A percentile compares a stretch with the other conserved stretches of the same genome.
phyloP scores from a whole-genome alignment of 2,888 invertebrate species.

The Tridacna gigas region DNA sequence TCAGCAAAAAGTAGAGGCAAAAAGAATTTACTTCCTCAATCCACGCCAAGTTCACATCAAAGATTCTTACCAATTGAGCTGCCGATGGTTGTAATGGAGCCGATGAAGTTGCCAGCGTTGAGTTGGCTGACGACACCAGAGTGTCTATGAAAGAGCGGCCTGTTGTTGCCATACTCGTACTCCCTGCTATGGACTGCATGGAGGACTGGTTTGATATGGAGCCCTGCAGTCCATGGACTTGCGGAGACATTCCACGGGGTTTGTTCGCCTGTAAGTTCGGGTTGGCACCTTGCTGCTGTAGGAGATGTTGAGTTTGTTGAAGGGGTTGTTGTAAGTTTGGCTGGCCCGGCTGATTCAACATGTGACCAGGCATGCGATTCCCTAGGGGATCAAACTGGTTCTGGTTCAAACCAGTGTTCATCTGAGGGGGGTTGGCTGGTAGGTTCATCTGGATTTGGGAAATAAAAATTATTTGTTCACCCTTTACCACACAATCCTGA shows the following conservation, averaged over 20 bases:
- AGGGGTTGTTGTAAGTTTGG: slow-evolving; percentile 30
- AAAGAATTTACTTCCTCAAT: too few relatives aligned
- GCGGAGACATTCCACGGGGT: slow-evolving; percentile 54
- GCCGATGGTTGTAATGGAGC: slow-evolving; percentile 33
- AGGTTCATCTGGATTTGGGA: slow-evolving; percentile 48
- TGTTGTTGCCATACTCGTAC: slow-evolving; percentile 47
- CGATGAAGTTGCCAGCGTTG: slow-evolving; percentile 42
- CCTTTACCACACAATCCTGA: too few relatives aligned
- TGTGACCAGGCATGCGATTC: slow-evolving; percentile 54
- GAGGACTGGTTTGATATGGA: slow-evolving; percentile 40
- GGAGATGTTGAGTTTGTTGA: slow-evolving; percentile 41
- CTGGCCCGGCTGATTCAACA: slow-evolving; percentile 43
- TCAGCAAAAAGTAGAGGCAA: too few relatives aligned
- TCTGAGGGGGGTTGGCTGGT: slow-evolving; percentile 57
- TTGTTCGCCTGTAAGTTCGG: slow-evolving; percentile 51
- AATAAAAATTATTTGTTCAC: too few relatives aligned
- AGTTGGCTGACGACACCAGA: slow-evolving; percentile 44
- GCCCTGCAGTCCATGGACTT: slow-evolving; percentile 41
- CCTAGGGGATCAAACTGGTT: slow-evolving; percentile 58
- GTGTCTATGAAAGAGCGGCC: slow-evolving; percentile 52
- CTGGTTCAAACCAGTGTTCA: slow-evolving; percentile 53
- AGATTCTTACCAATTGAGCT: slow-evolving; percentile 52
- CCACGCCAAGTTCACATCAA: slow-evolving; percentile 23
- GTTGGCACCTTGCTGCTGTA: slow-evolving; percentile 51
- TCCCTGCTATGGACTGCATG: slow-evolving; percentile 48